Base-by-base conservation (phyloP, 2,113 vertebrate genomes). In the Uropsilus gracilis region DNA sequence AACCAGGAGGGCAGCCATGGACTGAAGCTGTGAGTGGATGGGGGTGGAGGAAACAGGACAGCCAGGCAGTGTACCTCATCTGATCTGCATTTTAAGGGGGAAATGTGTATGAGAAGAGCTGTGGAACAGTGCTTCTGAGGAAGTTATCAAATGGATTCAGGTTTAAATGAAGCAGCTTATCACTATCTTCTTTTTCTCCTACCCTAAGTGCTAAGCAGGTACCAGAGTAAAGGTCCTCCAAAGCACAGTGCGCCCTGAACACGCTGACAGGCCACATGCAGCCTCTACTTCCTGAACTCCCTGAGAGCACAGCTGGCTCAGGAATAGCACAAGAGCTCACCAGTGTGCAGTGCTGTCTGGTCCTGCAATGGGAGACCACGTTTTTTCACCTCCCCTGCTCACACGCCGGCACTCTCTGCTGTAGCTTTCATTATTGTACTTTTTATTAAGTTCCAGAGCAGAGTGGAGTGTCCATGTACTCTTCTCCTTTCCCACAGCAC, bases 381-480 rank as follows among this genome's bases (percentile, higher is more conserved):
- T 30, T 72, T 37, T 94, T 81, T 75, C 32, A 94, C 13, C 66
- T 77, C 22, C 11, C 61, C 68, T 77, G 55, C 37, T 68, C 39
- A 71, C 3, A 81, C 22, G 6, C 57, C 20, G 85, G 68, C 20
- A 86, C 2, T 53, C 28, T 13, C 34, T 82, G 39, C 48, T 63
- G 6, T 44, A 78, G 46, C 8, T 77, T 61, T 90, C 48, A 85
- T 55, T 88, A 48, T 50, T 48, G 55, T 42, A 64, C 13, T 90
- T 42, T 86, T 77, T 71, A 88, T 71, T 71, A 91, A 88, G 48
- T 68, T 91, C 87, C 66, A 68, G 39, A 78, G 57, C 14, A 80
- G 39, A 55, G 8, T 26, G 63, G n/a, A 90, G 16, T 57, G 59
- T 34, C 32, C 59, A 86, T 26, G 44, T 34, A 73, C 26, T 0